Conservation (phyloP, 2,113 vertebrate species). For the Prionailurus bengalensis region DNA sequence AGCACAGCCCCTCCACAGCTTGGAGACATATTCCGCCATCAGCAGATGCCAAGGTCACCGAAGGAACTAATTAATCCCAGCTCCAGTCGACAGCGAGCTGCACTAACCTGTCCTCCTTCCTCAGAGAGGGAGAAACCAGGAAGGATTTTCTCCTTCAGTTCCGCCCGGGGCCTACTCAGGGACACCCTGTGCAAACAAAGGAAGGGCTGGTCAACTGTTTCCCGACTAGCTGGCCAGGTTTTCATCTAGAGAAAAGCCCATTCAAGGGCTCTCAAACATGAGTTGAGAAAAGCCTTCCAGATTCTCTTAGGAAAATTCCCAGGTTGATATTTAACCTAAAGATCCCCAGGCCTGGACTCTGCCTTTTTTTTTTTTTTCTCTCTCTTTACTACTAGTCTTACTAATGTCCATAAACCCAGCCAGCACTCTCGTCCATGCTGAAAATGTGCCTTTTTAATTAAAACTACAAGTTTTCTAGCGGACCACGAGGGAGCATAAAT, state of each 20-base stretch:
- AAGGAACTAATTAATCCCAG: slow-evolving; percentile 64
- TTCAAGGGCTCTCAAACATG: neutral
- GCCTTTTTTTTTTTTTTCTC: fast-evolving
- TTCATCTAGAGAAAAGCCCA: neutral
- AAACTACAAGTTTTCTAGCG: slow-evolving; percentile 34
- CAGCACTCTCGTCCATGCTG: neutral
- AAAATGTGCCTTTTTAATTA: slow-evolving; percentile 30
- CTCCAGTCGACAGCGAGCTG: neutral
- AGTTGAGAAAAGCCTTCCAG: neutral
- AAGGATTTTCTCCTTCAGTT: neutral
- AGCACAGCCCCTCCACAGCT: neutral
- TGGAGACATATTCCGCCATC: neutral
- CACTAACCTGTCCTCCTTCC: slow-evolving; percentile 31
- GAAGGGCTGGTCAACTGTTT: neutral
- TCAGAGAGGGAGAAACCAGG: neutral
- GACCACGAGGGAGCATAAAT: neutral
- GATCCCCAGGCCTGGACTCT: neutral
- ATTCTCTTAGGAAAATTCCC: slow-evolving; percentile 12
- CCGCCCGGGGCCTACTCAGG: neutral
- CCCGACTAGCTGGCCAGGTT: neutral
- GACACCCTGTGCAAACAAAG: slow-evolving; percentile 31
- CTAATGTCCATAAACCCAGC: neutral
- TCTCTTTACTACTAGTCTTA: neutral
- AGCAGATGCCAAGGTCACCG: slow-evolving; percentile 56
- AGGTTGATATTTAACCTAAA: slow-evolving; percentile 58